Evolutionary conservation across 2,888 invertebrate species (phyloP).

Genomic region (Parasteatoda lunata): DNA sequence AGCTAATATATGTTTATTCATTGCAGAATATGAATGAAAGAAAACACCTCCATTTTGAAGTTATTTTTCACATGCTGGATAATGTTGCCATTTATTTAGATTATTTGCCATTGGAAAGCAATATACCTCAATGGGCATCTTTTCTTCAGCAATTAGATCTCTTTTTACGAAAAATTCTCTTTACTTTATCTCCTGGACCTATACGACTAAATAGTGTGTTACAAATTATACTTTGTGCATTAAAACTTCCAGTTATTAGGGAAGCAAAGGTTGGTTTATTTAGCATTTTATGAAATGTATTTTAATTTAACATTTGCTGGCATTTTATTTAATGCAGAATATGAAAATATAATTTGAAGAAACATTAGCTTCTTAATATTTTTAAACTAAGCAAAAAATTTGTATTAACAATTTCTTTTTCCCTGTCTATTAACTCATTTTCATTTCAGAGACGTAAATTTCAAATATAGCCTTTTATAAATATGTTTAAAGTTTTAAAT

Average conservation of each 20-base stretch:
- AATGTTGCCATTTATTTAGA: conserved; percentile 96
- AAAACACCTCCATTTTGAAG: conserved; percentile 81
- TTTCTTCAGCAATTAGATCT: conserved; percentile 90
- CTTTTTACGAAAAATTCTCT: conserved; percentile 83
- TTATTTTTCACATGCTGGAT: conserved; percentile 85
- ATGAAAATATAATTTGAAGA: too few species aligned
- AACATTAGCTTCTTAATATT: too few species aligned
- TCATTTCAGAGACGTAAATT: too few species aligned
- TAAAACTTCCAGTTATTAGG: conserved; percentile 88
- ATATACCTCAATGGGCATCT: conserved; percentile 80
- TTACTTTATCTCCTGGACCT: conserved; percentile 48
- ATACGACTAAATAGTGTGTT: conserved; percentile 83
- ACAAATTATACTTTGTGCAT: conserved; percentile 84
- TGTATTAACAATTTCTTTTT: too few species aligned
- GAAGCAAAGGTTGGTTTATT: conserved; percentile 82
- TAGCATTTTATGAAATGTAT: not conserved
- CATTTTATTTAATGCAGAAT: too few species aligned
- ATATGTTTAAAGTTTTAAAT: too few species aligned
- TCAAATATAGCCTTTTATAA: too few species aligned
- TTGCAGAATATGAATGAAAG: conserved; percentile 83
- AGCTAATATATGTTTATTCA: not conserved
- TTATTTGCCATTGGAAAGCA: conserved; percentile 81
- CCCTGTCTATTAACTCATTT: too few species aligned
- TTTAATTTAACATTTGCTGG: not conserved
- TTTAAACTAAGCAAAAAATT: too few species aligned